Evolutionary conservation across 2,888 invertebrate genomes (phyloP), one percentile per base, ranked within the genome.

Genomic region (Drosophila cyrtoloma): DNA sequence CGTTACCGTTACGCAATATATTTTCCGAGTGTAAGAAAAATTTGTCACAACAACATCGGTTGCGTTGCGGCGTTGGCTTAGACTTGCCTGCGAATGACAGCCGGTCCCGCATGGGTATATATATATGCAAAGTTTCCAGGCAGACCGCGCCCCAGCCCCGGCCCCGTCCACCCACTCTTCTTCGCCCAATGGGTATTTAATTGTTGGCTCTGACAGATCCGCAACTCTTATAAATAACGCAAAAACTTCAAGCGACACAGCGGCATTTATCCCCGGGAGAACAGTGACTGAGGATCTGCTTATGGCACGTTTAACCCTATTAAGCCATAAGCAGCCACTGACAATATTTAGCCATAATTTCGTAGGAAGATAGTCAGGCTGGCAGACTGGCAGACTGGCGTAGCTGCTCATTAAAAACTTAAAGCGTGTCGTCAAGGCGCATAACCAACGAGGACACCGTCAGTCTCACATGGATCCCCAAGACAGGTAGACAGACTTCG

Each of bases 361-460:
- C 72, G 59, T 53, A 30, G 44, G 12, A 42, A 22, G 33, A 58
- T 32, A 47, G 58, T 4, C n/a, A 10, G 37, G 28, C 53, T 28
- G 32, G 16, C 22, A 44, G 16, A 22, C 47, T 56, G 51, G 3
- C 44, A 14, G 14, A 22, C 47, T 26, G 22, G 30, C 51, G 68
- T 47, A 60, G 55, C 42, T 68, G 73, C 87, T 90, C 84, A 85
- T 85, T 85, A 85, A 89, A 84, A 85, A 85, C 91, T 90, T 75
- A 71, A 65, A 69, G 67, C 26, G 52, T 89, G 91, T 89, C 89
- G 86, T 69, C 89, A 82, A 19, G 75, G 58, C 71, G 66, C 79
- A 82, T 84, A 71, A 57, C 55, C 62, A 70, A 73, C 76, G 62
- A 77, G 82, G 47, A 32, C 79, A 66, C 58, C 62, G 53, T 68